These are phyloP conservation scores for Rhadinocentrus ornatus DNA, from an alignment of 2,797 vertebrate species.

Conservation along the genomic window DNA sequence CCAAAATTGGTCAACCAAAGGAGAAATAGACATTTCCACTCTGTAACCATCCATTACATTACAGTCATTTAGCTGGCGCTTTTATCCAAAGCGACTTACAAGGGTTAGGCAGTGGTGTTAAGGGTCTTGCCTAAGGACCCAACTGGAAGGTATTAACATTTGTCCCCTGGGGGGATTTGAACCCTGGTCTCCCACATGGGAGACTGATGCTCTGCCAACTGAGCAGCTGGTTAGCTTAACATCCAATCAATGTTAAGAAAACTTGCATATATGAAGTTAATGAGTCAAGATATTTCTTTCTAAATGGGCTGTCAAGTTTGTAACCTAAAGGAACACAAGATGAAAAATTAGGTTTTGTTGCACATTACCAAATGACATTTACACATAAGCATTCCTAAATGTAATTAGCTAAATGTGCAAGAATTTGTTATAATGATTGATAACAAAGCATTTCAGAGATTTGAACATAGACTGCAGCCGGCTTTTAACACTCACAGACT, in stretches of 20 bases:
- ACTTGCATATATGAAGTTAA: not conserved
- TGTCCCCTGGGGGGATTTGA: too few relatives aligned
- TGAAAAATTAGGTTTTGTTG: not conserved
- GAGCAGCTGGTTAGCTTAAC: too few relatives aligned
- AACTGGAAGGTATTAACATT: too few relatives aligned
- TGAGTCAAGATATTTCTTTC: not conserved
- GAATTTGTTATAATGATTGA: slow-evolving; percentile 9
- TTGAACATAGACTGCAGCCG: slow-evolving; percentile 4
- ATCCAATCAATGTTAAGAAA: slow-evolving; percentile 18
- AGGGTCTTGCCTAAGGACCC: too few relatives aligned
- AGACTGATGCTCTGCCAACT: too few relatives aligned
- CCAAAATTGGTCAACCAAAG: slow-evolving; percentile 20
- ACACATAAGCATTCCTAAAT: not conserved
- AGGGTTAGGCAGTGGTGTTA: too few relatives aligned
- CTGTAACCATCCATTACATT: slow-evolving; percentile 1
- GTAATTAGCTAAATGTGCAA: slow-evolving; percentile 10
- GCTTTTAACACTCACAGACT: not conserved
- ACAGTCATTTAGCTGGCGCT: too few relatives aligned
- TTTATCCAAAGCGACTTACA: too few relatives aligned
- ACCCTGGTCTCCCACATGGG: too few relatives aligned
- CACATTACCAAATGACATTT: not conserved
- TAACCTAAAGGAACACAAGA: not conserved
- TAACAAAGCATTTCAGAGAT: not conserved
- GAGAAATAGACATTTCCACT: slow-evolving; percentile 10
- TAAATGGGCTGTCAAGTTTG: not conserved